These are phyloP conservation scores for Holcopasites calliopsidis DNA, from an alignment of 1,140 invertebrate genomes.

Conservation along the genomic window DNA sequence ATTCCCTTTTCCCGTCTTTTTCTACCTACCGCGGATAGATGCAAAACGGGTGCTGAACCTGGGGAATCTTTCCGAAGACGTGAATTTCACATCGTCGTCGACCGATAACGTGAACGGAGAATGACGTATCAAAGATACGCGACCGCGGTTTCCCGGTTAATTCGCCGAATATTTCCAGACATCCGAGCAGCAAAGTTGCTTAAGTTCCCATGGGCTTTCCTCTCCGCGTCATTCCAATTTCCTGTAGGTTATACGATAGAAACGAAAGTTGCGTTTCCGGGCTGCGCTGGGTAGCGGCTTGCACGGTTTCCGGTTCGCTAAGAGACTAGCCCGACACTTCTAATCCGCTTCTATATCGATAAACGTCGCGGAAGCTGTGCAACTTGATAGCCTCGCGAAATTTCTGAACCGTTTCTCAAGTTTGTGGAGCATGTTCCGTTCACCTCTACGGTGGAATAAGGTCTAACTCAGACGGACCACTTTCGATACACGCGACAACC, in stretches of 20 bases:
- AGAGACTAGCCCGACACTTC: not conserved
- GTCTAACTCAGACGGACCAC: too few species aligned
- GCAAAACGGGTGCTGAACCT: not conserved
- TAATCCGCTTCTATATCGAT: not conserved
- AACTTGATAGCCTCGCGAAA: not conserved
- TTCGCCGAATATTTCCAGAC: slow-evolving; percentile 30
- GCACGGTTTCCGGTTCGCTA: not conserved
- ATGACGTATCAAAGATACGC: slow-evolving; percentile 2
- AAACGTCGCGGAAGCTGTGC: not conserved
- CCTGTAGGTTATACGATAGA: slow-evolving; percentile 11
- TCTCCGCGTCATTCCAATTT: slow-evolving; percentile 19
- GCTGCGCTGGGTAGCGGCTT: not conserved
- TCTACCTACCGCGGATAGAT: not conserved
- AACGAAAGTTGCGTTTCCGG: slow-evolving; percentile 33
- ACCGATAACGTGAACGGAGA: slow-evolving; percentile 3
- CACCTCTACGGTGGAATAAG: not conserved
- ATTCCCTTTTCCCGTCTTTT: not conserved
- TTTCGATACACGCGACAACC: too few species aligned
- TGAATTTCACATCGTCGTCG: slow-evolving; percentile 16
- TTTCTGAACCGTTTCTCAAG: too few species aligned
- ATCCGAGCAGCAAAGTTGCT: not conserved
- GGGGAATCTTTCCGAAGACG: not conserved
- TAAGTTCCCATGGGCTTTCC: not conserved
- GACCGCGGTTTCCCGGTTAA: slow-evolving; percentile 33
- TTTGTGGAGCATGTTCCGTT: not conserved